phyloP scores from a whole-genome alignment of 2,797 vertebrate genomes.

The Anomalospiza imberbis region DNA sequence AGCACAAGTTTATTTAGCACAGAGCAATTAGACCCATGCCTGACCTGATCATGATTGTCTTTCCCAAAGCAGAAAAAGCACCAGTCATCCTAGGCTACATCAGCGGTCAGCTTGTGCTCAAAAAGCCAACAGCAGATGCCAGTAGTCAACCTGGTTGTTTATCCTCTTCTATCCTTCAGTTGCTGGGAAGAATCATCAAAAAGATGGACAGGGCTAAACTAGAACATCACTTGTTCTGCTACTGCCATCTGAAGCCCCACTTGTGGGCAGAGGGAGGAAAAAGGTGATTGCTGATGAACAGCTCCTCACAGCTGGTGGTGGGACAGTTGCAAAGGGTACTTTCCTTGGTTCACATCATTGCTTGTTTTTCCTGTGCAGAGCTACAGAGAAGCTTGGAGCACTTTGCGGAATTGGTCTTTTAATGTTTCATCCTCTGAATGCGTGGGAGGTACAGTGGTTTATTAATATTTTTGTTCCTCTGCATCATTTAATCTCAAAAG shows the following conservation, averaged over 20 bases:
- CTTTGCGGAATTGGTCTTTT: neutral
- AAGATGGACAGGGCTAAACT: neutral
- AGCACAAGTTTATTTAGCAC: neutral
- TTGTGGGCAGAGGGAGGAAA: neutral
- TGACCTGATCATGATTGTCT: neutral
- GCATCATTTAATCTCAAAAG: neutral
- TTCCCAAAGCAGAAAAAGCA: neutral
- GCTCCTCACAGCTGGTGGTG: neutral
- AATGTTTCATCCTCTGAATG: constrained; percentile 19
- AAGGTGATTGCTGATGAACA: neutral
- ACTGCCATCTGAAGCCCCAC: neutral
- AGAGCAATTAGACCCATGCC: neutral
- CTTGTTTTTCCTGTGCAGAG: neutral
- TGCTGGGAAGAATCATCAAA: neutral
- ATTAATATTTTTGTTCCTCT: constrained; percentile 39
- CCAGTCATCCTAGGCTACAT: neutral
- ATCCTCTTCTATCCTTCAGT: neutral
- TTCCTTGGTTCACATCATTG: neutral
- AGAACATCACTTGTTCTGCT: neutral
- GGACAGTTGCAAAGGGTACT: neutral
- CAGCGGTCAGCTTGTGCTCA: neutral
- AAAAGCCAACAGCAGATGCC: neutral
- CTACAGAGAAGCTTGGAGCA: constrained; percentile 3
- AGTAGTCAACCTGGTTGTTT: neutral
- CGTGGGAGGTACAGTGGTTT: constrained; percentile 26